Evolutionary conservation across 2,113 vertebrate species (phyloP), one percentile per base, ranked within the genome.

Genomic region (Ictidomys tridecemlineatus): DNA sequence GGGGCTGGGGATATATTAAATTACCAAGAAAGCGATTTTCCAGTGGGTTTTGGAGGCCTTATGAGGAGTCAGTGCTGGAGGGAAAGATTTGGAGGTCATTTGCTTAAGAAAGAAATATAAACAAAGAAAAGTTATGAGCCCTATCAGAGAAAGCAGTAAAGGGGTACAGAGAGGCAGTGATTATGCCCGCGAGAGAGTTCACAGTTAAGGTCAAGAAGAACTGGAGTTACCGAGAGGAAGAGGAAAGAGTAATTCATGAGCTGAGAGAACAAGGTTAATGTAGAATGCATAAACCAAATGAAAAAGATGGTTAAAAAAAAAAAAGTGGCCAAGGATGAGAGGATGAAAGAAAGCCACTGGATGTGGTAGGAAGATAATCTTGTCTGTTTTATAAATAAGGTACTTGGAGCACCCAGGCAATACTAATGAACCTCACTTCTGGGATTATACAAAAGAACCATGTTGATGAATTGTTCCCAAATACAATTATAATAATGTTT

Each of bases 71-170:
- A 53, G 11, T 67, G 20, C n/a, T 79, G 2, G 9, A 91, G 11
- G 61, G 48, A 96, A 86, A 37, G 5, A 83, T 28, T n/a, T 58
- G 70, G 45, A 70, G 5, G 83, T 79, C 74, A 77, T 94, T 77
- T 92, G 10, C 13, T 85, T 89, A 94, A 63, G 18, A 34, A 94
- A 85, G 51, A 79, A 90, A 48, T 32, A 72, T 56, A 30, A 85
- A 34, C 12, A 84, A 67, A 86, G 34, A 76, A 83, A 87, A 70
- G 45, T 9, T 45, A 77, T 22, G 18, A 96, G 5, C 17, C n/a
- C 70, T 93, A 84, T 95, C 72, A 82, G 70, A 87, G 56, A 76
- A 85, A 72, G 20, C 12, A 78, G 24, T 51, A 58, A 78, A 91
- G 34, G 26, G 26, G 26, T 76, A 0, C 37, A 56, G 28, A 39